Evolutionary conservation across 35 echinoderm and acorn worm genomes (phyloP).

Genomic region (Antedon bifida): DNA sequence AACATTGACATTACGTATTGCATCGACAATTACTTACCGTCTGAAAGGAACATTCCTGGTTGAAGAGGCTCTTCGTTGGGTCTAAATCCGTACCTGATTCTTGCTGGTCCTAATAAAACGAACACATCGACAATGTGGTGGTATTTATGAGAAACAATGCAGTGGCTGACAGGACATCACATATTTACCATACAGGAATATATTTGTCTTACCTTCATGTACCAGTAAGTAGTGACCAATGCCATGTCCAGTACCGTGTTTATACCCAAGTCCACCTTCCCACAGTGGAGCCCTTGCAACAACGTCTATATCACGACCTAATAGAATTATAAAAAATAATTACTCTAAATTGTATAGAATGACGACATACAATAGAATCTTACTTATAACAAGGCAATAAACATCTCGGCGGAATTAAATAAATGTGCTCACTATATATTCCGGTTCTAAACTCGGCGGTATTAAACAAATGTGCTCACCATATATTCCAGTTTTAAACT

Average conservation of each 20-base stretch:
- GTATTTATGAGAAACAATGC: no score
- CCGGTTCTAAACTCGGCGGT: slow-evolving; percentile 49
- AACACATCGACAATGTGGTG: not conserved
- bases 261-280: slow-evolving; percentile 59
- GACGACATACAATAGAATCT: no score
- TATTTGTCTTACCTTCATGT: slow-evolving; percentile 59
- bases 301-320: slow-evolving; percentile 55
- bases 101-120: slow-evolving; percentile 35
- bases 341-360: not conserved
- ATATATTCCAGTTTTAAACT: slow-evolving; percentile 50
- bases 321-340: not conserved
- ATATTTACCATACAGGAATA: no score
- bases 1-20: no score
- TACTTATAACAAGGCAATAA: no score
- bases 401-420: no score
- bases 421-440: slow-evolving; percentile 31
- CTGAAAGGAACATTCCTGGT: slow-evolving; percentile 64
- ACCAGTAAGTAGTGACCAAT: slow-evolving; percentile 81
- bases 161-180: no score
- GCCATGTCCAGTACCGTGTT: slow-evolving; percentile 82
- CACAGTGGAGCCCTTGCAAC: slow-evolving; percentile 57
- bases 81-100: slow-evolving; percentile 41
- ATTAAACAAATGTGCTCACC: slow-evolving; percentile 7
- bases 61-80: slow-evolving; percentile 38
- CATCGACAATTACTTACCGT: slow-evolving; percentile 60